Percentiles rank a stretch among this genome's conserved stretches.
These are phyloP conservation scores for Omphaloscelis lunosa DNA, from an alignment of 2,888 invertebrate species.

Conservation along the genomic window DNA sequence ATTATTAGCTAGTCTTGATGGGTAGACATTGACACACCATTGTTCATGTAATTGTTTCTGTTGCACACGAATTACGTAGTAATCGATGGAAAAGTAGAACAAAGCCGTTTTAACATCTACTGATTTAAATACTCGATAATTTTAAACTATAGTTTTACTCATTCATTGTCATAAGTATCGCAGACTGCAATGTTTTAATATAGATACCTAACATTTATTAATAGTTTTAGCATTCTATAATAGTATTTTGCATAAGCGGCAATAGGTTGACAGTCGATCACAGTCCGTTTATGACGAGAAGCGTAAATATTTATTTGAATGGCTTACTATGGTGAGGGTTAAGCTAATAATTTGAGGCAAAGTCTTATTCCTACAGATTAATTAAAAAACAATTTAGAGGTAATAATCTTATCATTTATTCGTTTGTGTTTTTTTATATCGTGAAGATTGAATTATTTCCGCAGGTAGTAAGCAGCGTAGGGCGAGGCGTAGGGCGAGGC, in stretches of 20 bases:
- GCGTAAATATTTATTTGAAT: not conserved
- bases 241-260: not conserved
- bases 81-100: constrained; percentile 1
- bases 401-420: constrained; percentile 30
- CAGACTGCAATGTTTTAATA: not conserved
- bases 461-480: constrained; percentile 73
- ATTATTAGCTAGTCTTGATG: constrained; percentile 2
- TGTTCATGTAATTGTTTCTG: not conserved
- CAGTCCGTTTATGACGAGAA: not conserved
- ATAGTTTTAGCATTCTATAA: not conserved
- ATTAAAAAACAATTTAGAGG: constrained; percentile 5
- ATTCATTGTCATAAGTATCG: not conserved
- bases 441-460: constrained; percentile 3
- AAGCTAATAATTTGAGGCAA: not conserved
- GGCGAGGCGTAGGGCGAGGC: constrained; percentile 65
- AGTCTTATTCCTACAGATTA: not conserved
- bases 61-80: constrained; percentile 3
- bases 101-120: not conserved
- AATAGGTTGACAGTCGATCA: not conserved
- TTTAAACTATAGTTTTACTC: not conserved
- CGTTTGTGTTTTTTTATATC: not conserved
- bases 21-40: not conserved
- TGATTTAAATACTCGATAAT: not conserved
- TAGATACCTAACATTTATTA: not conserved
- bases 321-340: not conserved